Conservation (phyloP, 2,113 vertebrate species). For the Notiomystis cincta region DNA sequence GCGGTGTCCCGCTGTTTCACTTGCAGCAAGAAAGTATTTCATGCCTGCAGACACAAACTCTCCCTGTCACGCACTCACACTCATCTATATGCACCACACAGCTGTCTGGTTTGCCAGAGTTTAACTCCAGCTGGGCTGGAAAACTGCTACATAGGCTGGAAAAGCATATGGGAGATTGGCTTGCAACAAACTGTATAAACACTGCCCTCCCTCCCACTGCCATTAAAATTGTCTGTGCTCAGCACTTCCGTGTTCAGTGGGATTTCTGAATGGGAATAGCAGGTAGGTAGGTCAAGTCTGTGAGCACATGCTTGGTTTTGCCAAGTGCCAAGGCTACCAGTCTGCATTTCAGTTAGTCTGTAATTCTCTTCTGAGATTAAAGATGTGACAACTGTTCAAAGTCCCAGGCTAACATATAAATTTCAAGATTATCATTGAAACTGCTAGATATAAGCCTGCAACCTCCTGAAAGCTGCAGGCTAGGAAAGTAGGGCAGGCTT, state of each 20-base stretch:
- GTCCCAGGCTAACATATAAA: not conserved
- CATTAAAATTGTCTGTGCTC: not conserved
- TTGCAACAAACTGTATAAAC: not conserved
- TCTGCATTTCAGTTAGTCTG: not conserved
- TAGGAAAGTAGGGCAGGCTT: not conserved
- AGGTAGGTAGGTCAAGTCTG: not conserved
- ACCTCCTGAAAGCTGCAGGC: not conserved
- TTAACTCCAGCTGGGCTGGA: constrained; percentile 2
- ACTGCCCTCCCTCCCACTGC: not conserved
- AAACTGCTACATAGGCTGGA: not conserved
- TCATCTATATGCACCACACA: not conserved
- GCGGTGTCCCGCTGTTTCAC: not conserved
- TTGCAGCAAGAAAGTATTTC: not conserved
- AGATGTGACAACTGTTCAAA: not conserved
- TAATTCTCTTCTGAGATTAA: not conserved
- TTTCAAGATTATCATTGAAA: not conserved
- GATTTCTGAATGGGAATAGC: not conserved
- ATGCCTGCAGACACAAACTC: not conserved
- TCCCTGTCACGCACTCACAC: not conserved
- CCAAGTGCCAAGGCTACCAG: not conserved
- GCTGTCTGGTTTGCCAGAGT: not conserved
- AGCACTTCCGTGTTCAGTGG: not conserved
- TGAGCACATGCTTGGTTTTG: not conserved
- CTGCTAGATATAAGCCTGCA: not conserved
- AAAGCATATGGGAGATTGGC: not conserved